Evolutionary conservation across 2,888 invertebrate species (phyloP).

Genomic region (Brachypterus glaber): DNA sequence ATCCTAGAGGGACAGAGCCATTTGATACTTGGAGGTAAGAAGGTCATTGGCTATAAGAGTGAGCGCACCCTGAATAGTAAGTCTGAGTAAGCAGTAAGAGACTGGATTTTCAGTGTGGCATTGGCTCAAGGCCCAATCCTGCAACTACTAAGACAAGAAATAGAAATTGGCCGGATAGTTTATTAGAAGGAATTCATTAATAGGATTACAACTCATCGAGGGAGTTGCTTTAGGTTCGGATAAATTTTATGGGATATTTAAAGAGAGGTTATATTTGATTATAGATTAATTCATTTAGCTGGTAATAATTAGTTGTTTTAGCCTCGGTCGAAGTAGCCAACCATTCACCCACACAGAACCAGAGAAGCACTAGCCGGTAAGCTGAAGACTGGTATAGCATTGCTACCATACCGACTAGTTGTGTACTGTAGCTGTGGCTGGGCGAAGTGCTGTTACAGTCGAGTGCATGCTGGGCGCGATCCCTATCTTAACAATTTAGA

Average conservation of each 20-base stretch:
- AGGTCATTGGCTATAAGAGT: slow-evolving; percentile 39
- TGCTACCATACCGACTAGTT: slow-evolving; percentile 25
- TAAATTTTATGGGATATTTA: neutral
- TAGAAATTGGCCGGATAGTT: slow-evolving; percentile 4
- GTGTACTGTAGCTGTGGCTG: slow-evolving; percentile 37
- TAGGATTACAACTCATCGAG: slow-evolving; percentile 3
- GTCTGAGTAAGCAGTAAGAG: slow-evolving; percentile 30
- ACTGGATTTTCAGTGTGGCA: slow-evolving; percentile 25
- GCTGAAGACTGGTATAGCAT: slow-evolving; percentile 8
- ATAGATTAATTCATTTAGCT: slow-evolving; percentile 1
- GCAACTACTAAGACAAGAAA: slow-evolving; percentile 19
- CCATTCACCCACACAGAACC: slow-evolving; percentile 27
- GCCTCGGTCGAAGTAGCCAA: slow-evolving; percentile 37
- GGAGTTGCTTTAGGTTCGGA: neutral
- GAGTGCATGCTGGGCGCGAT: slow-evolving; percentile 34
- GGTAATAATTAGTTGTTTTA: slow-evolving; percentile 26
- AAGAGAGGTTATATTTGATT: slow-evolving; percentile 7
- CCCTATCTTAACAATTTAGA: slow-evolving; percentile 22
- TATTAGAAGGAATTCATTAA: slow-evolving; percentile 12
- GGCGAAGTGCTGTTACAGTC: slow-evolving; percentile 40
- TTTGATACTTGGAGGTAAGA: slow-evolving; percentile 51
- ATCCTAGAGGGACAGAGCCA: slow-evolving; percentile 46
- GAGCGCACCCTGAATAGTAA: slow-evolving; percentile 31
- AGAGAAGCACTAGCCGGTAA: slow-evolving; percentile 1
- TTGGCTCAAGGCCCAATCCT: slow-evolving; percentile 18